Conservation (phyloP, 2,113 vertebrate genomes). For the Nothobranchius furzeri region DNA sequence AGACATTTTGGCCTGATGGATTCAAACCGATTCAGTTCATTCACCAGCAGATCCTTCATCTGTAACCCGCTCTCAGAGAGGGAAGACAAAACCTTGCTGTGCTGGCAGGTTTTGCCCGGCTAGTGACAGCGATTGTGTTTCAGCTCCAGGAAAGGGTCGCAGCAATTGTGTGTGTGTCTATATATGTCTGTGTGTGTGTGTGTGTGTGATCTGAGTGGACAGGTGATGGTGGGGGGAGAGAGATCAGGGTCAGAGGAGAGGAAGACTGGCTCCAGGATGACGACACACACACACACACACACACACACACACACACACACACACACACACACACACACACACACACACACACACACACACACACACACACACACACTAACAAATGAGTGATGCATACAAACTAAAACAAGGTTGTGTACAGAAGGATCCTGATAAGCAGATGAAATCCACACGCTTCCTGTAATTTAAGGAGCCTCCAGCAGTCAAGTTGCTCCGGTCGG, state of each 20-base stretch:
- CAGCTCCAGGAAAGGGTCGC: conserved; percentile 63
- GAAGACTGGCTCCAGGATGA: conserved; percentile 64
- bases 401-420: conserved; percentile 13
- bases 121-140: conserved; percentile 56
- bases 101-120: conserved; percentile 54
- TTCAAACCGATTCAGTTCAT: conserved; percentile 11
- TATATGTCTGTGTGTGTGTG: conserved; percentile 31
- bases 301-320: conserved; percentile 16
- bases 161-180: conserved; percentile 48
- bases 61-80: conserved; percentile 33
- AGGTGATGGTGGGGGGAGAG: conserved; percentile 56
- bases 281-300: conserved; percentile 37
- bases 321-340: conserved; percentile 15
- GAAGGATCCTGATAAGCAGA: background rate
- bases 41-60: conserved; percentile 29
- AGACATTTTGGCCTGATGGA: background rate
- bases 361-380: conserved; percentile 17
- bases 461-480: background rate
- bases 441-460: conserved; percentile 37
- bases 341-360: conserved; percentile 32
- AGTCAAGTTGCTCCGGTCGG: background rate
- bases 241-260: conserved; percentile 68
- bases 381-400: background rate
- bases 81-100: conserved; percentile 61
- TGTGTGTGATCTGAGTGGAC: conserved; percentile 67